Evolutionary conservation across 2,888 invertebrate genomes (phyloP).

Genomic region (Cephus rjabovi): DNA sequence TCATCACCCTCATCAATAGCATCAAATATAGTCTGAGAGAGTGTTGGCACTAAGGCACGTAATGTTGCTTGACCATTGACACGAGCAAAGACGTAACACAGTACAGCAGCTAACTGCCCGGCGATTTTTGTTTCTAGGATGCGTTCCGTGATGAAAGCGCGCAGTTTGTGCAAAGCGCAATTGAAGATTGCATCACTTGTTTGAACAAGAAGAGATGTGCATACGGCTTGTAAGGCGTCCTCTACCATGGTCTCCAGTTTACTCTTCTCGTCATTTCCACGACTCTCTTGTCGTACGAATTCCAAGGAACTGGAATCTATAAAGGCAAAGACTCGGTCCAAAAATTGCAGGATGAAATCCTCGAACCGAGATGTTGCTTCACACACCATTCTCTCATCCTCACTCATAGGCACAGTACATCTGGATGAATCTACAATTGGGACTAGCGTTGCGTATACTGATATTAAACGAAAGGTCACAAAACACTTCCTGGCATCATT

Average conservation of each 20-base stretch:
- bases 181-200: conserved; percentile 72
- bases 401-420: conserved; percentile 78
- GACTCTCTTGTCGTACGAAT: conserved; percentile 73
- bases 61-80: conserved; percentile 79
- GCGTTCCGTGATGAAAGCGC: conserved; percentile 77
- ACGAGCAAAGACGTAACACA: conserved; percentile 76
- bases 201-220: conserved; percentile 78
- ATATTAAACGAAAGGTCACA: conserved; percentile 82
- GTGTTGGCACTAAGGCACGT: conserved; percentile 78
- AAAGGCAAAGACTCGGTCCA: conserved; percentile 80
- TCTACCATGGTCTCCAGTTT: conserved; percentile 80
- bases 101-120: conserved; percentile 81
- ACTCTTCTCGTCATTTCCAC: conserved; percentile 70
- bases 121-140: conserved; percentile 88
- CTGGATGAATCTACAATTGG: conserved; percentile 88
- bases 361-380: conserved; percentile 88
- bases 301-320: conserved; percentile 80
- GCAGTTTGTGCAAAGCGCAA: conserved; percentile 80
- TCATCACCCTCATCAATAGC: conserved; percentile 73
- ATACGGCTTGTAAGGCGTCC: conserved; percentile 76
- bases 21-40: conserved; percentile 76
- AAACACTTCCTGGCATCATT: conserved; percentile 85
- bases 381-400: conserved; percentile 81
- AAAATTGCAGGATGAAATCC: conserved; percentile 87
- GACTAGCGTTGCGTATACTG: conserved; percentile 81